phyloP scores from a whole-genome alignment of 2,797 vertebrate species.

The Fistularia tabacaria region DNA sequence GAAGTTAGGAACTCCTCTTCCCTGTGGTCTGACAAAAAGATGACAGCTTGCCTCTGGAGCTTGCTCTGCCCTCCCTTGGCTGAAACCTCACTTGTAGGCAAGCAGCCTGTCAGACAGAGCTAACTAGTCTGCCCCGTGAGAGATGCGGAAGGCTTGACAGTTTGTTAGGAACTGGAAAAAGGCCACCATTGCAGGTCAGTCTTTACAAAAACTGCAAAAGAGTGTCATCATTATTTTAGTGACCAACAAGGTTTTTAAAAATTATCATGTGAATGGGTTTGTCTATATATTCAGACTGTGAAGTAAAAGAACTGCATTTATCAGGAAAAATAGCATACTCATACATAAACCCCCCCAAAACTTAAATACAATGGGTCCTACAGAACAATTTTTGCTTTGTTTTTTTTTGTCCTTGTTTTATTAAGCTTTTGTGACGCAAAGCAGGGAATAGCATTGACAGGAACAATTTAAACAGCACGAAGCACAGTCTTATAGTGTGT shows the following conservation, averaged over 20 bases:
- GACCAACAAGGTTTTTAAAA: conserved; percentile 2
- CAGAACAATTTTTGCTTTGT: too few species aligned
- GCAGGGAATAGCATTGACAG: too few species aligned
- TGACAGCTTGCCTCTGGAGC: conserved; percentile 73
- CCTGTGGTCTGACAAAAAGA: conserved; percentile 66
- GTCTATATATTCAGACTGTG: too few species aligned
- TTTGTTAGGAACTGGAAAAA: conserved; percentile 70
- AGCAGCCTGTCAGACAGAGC: conserved; percentile 71
- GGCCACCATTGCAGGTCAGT: conserved; percentile 65
- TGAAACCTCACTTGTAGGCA: conserved; percentile 63
- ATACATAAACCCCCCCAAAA: too few species aligned
- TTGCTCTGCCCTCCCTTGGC: conserved; percentile 55
- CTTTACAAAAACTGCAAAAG: conserved; percentile 50
- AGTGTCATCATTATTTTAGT: conserved; percentile 19
- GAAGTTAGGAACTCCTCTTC: conserved; percentile 50
- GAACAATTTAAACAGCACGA: too few species aligned
- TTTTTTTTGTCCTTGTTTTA: too few species aligned
- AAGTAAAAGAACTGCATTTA: too few species aligned
- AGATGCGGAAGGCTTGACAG: conserved; percentile 72
- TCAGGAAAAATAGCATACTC: too few species aligned
- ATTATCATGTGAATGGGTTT: not conserved
- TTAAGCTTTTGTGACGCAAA: too few species aligned
- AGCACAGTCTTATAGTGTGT: too few species aligned
- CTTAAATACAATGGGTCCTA: too few species aligned
- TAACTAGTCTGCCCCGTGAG: conserved; percentile 72